Conservation (phyloP, 2,888 invertebrate species). For the Drosophila cracens region DNA sequence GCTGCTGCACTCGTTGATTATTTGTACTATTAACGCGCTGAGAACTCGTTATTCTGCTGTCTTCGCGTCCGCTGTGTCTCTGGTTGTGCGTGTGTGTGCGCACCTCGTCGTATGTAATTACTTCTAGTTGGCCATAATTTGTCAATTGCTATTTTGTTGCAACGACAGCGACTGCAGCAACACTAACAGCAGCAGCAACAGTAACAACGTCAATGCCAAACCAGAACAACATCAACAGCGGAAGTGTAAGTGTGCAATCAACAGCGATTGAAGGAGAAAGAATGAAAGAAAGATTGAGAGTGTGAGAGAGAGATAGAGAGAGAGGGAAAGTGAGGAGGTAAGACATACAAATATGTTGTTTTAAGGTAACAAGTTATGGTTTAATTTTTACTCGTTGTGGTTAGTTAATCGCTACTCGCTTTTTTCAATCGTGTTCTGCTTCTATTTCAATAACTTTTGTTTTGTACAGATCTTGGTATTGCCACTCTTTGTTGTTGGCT, state of each 20-base stretch:
- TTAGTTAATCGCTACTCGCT: constrained; percentile 4
- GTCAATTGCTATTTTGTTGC: constrained; percentile 79
- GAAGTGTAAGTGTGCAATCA: constrained; percentile 72
- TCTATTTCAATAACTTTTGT: background rate
- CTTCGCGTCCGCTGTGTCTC: constrained; percentile 27
- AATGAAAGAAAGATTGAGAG: background rate
- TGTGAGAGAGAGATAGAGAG: background rate
- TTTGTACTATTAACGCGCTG: constrained; percentile 77
- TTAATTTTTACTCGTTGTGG: background rate
- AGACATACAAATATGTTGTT: background rate
- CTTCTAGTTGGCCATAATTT: constrained; percentile 79
- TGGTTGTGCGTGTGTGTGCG: constrained; percentile 27
- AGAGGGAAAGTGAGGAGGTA: background rate
- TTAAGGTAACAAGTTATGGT: background rate
- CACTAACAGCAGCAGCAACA: constrained; percentile 26
- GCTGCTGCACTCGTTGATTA: constrained; percentile 71
- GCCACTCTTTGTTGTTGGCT: background rate
- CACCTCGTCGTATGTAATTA: constrained; percentile 70
- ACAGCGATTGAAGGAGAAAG: background rate
- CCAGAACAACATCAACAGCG: constrained; percentile 38
- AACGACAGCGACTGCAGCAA: constrained; percentile 28
- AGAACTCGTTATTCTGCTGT: constrained; percentile 68
- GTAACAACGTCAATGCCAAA: constrained; percentile 26
- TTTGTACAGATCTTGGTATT: background rate
- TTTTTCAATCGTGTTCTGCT: background rate